Percentiles rank a stretch among this genome's conserved stretches.
Evolutionary conservation across 2,888 invertebrate genomes (phyloP).

Genomic region (Gnatocerus cornutus): DNA sequence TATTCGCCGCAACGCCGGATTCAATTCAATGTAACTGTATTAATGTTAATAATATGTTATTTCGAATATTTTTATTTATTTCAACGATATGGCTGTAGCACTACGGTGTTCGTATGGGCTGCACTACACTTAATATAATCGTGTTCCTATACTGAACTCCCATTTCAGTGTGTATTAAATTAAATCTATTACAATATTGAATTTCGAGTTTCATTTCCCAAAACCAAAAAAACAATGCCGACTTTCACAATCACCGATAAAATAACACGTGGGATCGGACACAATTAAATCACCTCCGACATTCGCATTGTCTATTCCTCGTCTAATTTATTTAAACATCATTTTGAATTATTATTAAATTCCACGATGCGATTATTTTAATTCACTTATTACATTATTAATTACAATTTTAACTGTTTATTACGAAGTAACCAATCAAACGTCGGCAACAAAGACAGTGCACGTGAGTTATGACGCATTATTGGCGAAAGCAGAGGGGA

Average conservation of each 20-base stretch:
- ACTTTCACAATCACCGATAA: background rate
- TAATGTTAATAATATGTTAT: constrained; percentile 69
- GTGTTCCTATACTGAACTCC: constrained; percentile 71
- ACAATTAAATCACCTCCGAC: background rate
- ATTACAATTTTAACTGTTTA: no score
- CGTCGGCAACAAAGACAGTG: no score
- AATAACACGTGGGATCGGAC: background rate
- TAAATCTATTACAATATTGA: constrained; percentile 66
- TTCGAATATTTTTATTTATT: constrained; percentile 67
- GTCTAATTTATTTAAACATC: no score
- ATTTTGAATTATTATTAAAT: no score
- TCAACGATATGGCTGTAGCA: constrained; percentile 69
- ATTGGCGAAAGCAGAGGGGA: background rate
- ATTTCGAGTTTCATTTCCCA: constrained; percentile 34
- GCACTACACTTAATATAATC: constrained; percentile 67
- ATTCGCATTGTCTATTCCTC: no score
- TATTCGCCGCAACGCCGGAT: constrained; percentile 46
- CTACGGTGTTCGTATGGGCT: constrained; percentile 69
- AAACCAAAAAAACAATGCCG: background rate
- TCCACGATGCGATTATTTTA: no score
- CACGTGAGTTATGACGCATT: constrained; percentile 1
- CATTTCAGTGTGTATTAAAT: constrained; percentile 70
- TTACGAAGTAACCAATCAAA: no score
- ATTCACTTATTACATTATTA: no score
- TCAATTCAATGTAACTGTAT: constrained; percentile 64